Evolutionary conservation across 2,888 invertebrate genomes (phyloP), one percentile per base, ranked within the genome.

Genomic region (Limenitis arthemis): DNA sequence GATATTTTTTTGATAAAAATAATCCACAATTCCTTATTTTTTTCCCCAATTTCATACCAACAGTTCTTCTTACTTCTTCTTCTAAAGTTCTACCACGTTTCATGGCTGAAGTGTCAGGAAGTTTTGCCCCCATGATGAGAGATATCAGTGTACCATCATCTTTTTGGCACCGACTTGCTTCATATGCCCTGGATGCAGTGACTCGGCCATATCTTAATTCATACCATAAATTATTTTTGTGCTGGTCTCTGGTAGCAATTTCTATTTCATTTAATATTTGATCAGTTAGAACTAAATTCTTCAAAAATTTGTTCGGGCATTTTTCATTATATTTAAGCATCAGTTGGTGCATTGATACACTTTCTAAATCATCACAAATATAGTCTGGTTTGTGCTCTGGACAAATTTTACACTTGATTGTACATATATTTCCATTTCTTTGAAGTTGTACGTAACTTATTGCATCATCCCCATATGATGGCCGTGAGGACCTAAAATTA

Each of bases 191-290:
- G 12, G 70, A 69, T 47, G 70, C 70, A 32, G 68, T 70, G 1
- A 71, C 47, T 9, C 68, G 47, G 43, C 66, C 68, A 61, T 69
- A 70, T 44, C 70, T 56, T 9, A 68, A 49, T 56, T 71, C 65
- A 50, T 58, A 50, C 69, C 70, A 71, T 40, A 66, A 56, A 4
- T 6, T 47, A 39, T 29, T 62, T 51, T 64, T 42, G 28, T 34
- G 31, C 31, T 64, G 61, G 3, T 49, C 42, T 39, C 56, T 56
- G n/a, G n/a, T n/a, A n/a, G n/a, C n/a, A n/a, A n/a, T n/a, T n/a
- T n/a, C n/a, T n/a, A n/a, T n/a, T n/a, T n/a, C n/a, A n/a, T n/a
- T n/a, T n/a, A n/a, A n/a, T n/a, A n/a, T n/a, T n/a, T n/a, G n/a
- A n/a, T n/a, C n/a, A n/a, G n/a, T n/a, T n/a, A n/a, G n/a, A n/a